These are phyloP conservation scores for Meloidogyne floridensis DNA, from an alignment of 1,140 invertebrate genomes.

Conservation along the genomic window DNA sequence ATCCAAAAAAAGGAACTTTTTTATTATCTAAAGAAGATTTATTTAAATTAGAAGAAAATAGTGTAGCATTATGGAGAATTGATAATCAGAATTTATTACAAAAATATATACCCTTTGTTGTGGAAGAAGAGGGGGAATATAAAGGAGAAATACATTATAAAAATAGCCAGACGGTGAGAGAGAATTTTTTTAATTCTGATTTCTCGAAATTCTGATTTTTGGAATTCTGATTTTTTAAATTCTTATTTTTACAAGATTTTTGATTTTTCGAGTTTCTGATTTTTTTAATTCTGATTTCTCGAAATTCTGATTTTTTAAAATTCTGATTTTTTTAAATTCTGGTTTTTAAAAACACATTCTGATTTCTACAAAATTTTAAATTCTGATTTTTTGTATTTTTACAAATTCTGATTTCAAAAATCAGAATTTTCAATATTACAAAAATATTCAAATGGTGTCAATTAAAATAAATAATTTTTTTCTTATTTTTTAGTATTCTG, in stretches of 20 bases:
- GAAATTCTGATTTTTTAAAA: too few relatives aligned
- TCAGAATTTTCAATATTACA: background rate
- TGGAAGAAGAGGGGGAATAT: background rate
- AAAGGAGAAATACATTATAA: constrained; percentile 30
- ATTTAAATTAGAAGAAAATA: constrained; percentile 30
- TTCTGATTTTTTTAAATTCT: too few relatives aligned
- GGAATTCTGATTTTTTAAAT: too few relatives aligned
- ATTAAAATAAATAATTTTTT: background rate
- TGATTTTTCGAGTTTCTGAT: too few relatives aligned
- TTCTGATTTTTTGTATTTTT: too few relatives aligned
- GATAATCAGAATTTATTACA: constrained; percentile 51
- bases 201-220: too few relatives aligned
- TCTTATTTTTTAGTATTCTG: constrained; percentile 43
- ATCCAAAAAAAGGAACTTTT: constrained; percentile 43
- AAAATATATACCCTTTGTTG: constrained; percentile 42
- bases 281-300: too few relatives aligned
- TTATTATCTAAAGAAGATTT: constrained; percentile 43
- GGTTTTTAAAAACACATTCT: too few relatives aligned
- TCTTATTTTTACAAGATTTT: too few relatives aligned
- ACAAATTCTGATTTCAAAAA: background rate
- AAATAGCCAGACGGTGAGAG: constrained; percentile 40
- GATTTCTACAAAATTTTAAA: too few relatives aligned
- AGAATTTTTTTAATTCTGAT: too few relatives aligned
- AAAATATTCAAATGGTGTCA: background rate
- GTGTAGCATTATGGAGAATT: constrained; percentile 44